phyloP scores from a whole-genome alignment of 2,888 invertebrate genomes.

The Tachina grossa region DNA sequence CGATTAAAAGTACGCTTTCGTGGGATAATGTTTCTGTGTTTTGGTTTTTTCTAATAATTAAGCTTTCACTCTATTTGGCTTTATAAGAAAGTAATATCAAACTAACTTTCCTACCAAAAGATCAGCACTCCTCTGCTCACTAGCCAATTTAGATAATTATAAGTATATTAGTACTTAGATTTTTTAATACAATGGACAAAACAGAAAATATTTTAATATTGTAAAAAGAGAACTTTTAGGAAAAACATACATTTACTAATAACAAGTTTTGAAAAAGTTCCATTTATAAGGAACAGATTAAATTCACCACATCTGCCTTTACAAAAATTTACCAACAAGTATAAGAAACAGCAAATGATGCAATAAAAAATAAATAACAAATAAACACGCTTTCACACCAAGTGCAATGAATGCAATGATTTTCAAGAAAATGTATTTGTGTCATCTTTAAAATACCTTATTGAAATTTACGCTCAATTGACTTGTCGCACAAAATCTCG shows the following conservation, averaged over 20 bases:
- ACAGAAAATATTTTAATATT: too few species aligned
- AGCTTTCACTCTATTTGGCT: too few species aligned
- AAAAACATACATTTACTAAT: background rate
- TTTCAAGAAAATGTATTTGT: conserved; percentile 14
- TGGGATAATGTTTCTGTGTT: too few species aligned
- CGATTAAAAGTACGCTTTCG: too few species aligned
- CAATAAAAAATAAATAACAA: background rate
- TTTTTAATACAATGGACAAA: too few species aligned
- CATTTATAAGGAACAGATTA: background rate
- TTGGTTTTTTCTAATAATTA: too few species aligned
- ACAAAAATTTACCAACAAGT: conserved; percentile 5
- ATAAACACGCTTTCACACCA: background rate
- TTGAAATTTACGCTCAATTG: conserved; percentile 68
- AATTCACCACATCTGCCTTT: background rate
- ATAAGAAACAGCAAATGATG: conserved; percentile 7
- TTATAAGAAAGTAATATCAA: too few species aligned
- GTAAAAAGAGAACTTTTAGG: too few species aligned
- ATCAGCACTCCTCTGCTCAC: too few species aligned
- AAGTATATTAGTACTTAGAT: too few species aligned
- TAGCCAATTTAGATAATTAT: too few species aligned
- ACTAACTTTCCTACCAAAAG: too few species aligned
- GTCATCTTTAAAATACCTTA: conserved; percentile 33
- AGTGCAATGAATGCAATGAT: background rate
- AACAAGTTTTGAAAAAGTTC: background rate
- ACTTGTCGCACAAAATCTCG: conserved; percentile 44